Conservation (phyloP, 2,113 vertebrate species). For the Rhinolophus ferrumequinum region DNA sequence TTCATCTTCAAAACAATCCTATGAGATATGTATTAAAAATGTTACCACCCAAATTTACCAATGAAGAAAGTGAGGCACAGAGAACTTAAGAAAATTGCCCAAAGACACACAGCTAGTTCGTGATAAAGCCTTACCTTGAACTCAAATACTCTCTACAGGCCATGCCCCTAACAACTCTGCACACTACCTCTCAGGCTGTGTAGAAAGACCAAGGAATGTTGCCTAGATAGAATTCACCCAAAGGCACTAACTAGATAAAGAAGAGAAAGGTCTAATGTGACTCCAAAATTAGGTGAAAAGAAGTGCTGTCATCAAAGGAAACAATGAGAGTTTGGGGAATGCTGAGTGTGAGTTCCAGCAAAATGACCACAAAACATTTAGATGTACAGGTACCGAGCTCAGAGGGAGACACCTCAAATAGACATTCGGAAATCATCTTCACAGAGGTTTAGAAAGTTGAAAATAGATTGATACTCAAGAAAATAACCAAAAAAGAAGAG, state of each 20-base stretch:
- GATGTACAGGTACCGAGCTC: neutral
- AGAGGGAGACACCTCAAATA: neutral
- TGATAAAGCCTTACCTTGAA: neutral
- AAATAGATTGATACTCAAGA: neutral
- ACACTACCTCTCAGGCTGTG: neutral
- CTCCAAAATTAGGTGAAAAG: neutral
- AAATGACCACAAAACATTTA: neutral
- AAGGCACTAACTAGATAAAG: neutral
- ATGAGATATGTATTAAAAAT: neutral
- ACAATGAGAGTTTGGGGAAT: neutral
- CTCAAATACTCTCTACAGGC: neutral
- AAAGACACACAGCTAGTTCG: neutral
- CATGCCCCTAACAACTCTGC: neutral
- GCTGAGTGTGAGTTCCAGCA: neutral
- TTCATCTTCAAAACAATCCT: neutral
- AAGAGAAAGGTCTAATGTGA: neutral
- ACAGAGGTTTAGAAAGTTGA: neutral
- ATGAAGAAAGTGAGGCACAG: neutral
- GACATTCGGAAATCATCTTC: neutral
- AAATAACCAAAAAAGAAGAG: neutral
- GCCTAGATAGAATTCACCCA: neutral
- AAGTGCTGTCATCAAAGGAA: neutral
- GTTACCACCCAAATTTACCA: neutral
- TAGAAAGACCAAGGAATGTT: neutral
- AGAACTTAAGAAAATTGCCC: neutral